Evolutionary conservation across 2,888 invertebrate species (phyloP).

Genomic region (Eristalis tenax): DNA sequence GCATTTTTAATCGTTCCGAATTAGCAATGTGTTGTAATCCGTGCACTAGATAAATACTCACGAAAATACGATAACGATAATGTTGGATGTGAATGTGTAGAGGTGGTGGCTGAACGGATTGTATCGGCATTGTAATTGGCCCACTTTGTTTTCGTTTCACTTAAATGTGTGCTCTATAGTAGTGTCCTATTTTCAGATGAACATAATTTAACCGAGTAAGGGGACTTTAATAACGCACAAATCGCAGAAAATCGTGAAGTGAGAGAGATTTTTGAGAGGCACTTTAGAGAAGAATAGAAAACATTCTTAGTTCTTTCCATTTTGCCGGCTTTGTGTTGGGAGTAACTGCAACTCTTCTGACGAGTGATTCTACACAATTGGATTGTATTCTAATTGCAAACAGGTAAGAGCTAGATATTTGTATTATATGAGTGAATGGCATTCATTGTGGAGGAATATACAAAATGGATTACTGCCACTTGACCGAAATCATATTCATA

Average conservation of each 20-base stretch:
- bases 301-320: neutral
- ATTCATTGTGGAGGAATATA: neutral
- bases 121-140: slow-evolving; percentile 38
- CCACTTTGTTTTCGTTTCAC: slow-evolving; percentile 25
- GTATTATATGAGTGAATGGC: neutral
- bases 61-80: slow-evolving; percentile 26
- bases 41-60: slow-evolving; percentile 55
- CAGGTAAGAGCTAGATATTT: slow-evolving; percentile 34
- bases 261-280: neutral
- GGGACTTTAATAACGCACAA: slow-evolving; percentile 18
- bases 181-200: slow-evolving; percentile 55
- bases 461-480: too few relatives aligned
- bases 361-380: slow-evolving; percentile 10
- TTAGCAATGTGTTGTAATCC: slow-evolving; percentile 48
- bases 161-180: slow-evolving; percentile 12
- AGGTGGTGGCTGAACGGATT: slow-evolving; percentile 36
- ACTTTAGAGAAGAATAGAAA: slow-evolving; percentile 2
- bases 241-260: neutral
- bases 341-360: neutral
- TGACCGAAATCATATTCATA: too few relatives aligned
- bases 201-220: slow-evolving; percentile 39
- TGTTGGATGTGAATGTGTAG: neutral
- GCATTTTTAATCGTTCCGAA: slow-evolving; percentile 63
- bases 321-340: neutral
- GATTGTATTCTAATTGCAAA: slow-evolving; percentile 20